Conservation (phyloP, 2,113 vertebrate species). For the Micronycteris hirsuta region DNA sequence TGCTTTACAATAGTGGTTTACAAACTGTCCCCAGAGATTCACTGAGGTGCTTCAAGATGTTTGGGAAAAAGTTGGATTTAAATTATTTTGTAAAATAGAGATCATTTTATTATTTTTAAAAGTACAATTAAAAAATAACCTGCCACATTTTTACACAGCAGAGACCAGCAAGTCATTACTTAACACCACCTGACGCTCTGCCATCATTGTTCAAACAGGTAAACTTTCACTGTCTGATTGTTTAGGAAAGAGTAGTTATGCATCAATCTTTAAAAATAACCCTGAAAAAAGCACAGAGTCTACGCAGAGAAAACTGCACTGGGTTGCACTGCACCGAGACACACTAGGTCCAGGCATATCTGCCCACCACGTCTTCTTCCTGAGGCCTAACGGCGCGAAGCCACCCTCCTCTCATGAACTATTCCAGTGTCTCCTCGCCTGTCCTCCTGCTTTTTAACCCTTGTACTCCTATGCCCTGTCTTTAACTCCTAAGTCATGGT, state of each 20-base stretch:
- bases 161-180: neutral
- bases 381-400: neutral
- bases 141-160: neutral
- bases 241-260: neutral
- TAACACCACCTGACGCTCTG: neutral
- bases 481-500: neutral
- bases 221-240: neutral
- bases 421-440: neutral
- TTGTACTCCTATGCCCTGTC: neutral
- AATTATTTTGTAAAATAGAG: neutral
- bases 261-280: neutral
- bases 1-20: neutral
- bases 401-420: neutral
- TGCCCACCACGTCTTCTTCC: neutral
- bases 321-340: neutral
- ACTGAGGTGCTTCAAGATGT: neutral
- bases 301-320: neutral
- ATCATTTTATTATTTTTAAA: neutral
- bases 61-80: neutral
- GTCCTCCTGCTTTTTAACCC: neutral
- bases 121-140: neutral
- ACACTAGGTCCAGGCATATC: neutral
- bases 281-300: neutral
- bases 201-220: neutral
- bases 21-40: neutral